Evolutionary conservation across 2,797 vertebrate genomes (phyloP), one percentile per base, ranked within the genome.

Genomic region (Lepus townsendii): DNA sequence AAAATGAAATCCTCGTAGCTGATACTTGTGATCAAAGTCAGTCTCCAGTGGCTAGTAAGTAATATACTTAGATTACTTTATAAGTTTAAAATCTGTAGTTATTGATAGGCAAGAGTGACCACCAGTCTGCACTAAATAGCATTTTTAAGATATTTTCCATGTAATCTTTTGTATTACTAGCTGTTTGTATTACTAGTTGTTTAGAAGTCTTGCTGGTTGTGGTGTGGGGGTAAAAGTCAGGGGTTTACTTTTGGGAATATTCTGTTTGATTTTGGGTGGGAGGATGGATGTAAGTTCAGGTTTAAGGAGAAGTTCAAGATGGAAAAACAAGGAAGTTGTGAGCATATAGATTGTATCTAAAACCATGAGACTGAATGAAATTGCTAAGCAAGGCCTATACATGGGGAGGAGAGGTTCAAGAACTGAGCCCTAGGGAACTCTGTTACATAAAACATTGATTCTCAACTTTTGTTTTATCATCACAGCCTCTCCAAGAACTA

Each of bases 21-120:
- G 99, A 99, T 90, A 99, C 99, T 0, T 99, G 99, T 97, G 98
- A 99, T 97, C 95, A 98, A 96, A 98, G 99, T 2, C 62, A 98
- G 22, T 97, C 98, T 47, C 97, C 98, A 85, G 38, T 97, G 63
- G 80, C 97, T 91, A 93, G 98, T 98, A 98, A 99, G 98, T 97
- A 30, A 77, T 47, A 95, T 35, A 47, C 30, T 82, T 80, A 88
- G 38, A 72, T 94, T 83, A 77, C 62, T 93, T 96, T 50, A 72
- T 88, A 92, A 80, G 30, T 94, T 87, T 95, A 84, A 73, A 84
- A 75, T 88, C 32, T 84, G 17, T 90, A 9, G 8, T 87, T 77
- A 63, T 85, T 96, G n/a, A 12, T 93, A 38, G 63, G 6, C 24
- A 93, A 87, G 68, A 96, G 17, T 85, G 47, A 52, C 20, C 50